phyloP scores from a whole-genome alignment of 2,888 invertebrate species.

The Drosophila emarginata region DNA sequence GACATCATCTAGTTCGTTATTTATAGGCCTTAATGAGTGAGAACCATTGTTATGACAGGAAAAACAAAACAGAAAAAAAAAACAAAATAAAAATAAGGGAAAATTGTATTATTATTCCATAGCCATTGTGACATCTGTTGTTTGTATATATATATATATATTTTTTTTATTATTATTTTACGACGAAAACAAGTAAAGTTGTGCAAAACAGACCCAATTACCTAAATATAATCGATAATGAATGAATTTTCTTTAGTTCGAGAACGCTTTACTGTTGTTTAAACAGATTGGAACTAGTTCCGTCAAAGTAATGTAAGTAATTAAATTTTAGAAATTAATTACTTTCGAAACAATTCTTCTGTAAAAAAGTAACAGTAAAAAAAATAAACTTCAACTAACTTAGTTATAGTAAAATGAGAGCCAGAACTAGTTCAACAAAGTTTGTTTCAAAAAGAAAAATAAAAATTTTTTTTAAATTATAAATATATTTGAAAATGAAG shows the following conservation, averaged over 20 bases:
- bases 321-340: too few species aligned
- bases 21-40: background rate
- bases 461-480: too few species aligned
- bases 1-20: background rate
- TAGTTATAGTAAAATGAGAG: too few species aligned
- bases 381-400: too few species aligned
- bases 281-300: background rate
- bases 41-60: background rate
- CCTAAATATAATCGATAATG: background rate
- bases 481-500: too few species aligned
- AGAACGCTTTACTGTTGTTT: background rate
- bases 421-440: too few species aligned
- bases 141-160: background rate
- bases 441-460: too few species aligned
- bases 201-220: too few species aligned
- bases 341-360: too few species aligned
- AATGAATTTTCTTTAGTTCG: background rate
- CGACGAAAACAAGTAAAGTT: background rate
- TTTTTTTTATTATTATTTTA: background rate
- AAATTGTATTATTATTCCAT: background rate
- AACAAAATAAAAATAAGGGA: background rate
- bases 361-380: too few species aligned
- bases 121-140: background rate
- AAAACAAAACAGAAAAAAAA: background rate
- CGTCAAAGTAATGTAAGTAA: too few species aligned